Percentiles rank a stretch among this genome's conserved stretches.
Evolutionary conservation across 1,140 invertebrate species (phyloP).

Genomic region (Euwallacea fornicatus): DNA sequence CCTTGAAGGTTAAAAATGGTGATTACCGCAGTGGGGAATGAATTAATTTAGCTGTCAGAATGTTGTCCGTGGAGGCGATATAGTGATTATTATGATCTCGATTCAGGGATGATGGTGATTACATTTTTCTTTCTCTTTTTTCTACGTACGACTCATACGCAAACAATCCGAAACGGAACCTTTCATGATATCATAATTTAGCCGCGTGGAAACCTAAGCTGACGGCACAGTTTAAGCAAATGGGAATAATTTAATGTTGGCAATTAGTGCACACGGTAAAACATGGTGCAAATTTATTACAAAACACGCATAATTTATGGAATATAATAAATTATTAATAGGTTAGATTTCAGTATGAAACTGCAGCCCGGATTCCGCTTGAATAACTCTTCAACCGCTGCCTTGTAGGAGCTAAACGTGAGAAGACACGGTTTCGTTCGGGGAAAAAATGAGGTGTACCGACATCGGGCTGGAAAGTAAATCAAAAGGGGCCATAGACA

Average conservation of each 20-base stretch:
- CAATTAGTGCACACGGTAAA: constrained; percentile 22
- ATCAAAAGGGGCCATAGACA: no score
- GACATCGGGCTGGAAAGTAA: no score
- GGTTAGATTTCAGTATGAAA: background rate
- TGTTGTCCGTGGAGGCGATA: constrained; percentile 12
- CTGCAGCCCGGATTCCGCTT: no score
- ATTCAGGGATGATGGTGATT: background rate
- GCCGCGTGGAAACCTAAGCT: constrained; percentile 7
- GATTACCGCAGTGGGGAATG: constrained; percentile 2
- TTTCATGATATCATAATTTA: constrained; percentile 2
- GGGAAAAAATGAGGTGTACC: no score
- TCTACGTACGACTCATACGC: background rate
- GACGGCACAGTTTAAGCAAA: constrained; percentile 17
- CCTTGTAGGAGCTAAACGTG: no score
- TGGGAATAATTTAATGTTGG: constrained; percentile 8
- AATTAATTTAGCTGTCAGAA: constrained; percentile 22
- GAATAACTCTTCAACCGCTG: no score
- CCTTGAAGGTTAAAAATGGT: constrained; percentile 13
- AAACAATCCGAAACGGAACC: background rate
- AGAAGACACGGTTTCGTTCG: no score
- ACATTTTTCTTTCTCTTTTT: background rate
- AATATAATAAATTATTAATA: constrained; percentile 28
- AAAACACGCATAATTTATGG: constrained; percentile 24
- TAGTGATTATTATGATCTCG: background rate
- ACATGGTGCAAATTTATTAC: constrained; percentile 28